A percentile compares a stretch with the other conserved stretches of the same genome.
phyloP scores from a whole-genome alignment of 2,797 vertebrate genomes.

The Merluccius polli region DNA sequence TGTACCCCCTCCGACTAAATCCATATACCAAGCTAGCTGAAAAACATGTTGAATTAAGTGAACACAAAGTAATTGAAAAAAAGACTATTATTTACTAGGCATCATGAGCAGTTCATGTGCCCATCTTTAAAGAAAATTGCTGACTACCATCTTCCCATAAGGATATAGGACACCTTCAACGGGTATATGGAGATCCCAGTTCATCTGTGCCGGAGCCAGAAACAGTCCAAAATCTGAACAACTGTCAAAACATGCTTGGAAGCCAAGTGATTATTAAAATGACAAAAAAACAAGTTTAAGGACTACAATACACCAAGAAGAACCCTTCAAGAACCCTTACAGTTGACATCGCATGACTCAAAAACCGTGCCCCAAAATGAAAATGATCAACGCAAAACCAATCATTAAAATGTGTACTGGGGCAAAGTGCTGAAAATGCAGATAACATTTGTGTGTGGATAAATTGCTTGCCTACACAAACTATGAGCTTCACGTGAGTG shows the following conservation, averaged over 20 bases:
- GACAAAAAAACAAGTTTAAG: constrained; percentile 8
- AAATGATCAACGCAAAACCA: constrained; percentile 48
- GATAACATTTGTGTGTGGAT: constrained; percentile 36
- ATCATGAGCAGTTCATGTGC: background rate
- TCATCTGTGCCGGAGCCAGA: background rate
- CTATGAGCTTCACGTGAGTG: constrained; percentile 8
- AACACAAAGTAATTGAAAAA: background rate
- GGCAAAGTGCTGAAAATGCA: constrained; percentile 36
- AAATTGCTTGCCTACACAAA: constrained; percentile 24
- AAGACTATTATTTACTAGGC: background rate
- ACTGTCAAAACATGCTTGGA: constrained; percentile 47
- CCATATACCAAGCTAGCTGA: background rate
- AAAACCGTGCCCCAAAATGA: constrained; percentile 22
- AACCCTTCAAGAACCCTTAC: constrained; percentile 43
- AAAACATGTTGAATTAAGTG: background rate
- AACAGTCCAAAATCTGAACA: constrained; percentile 27
- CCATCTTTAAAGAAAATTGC: background rate
- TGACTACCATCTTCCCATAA: background rate
- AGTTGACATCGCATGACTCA: constrained; percentile 31
- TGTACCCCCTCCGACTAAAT: background rate
- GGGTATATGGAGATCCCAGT: background rate
- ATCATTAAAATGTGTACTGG: constrained; percentile 37
- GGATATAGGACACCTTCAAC: background rate
- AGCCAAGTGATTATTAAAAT: constrained; percentile 46
- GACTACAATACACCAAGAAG: constrained; percentile 38